These are phyloP conservation scores for Abscondita cerata DNA, from an alignment of 2,888 invertebrate genomes.

Conservation along the genomic window DNA sequence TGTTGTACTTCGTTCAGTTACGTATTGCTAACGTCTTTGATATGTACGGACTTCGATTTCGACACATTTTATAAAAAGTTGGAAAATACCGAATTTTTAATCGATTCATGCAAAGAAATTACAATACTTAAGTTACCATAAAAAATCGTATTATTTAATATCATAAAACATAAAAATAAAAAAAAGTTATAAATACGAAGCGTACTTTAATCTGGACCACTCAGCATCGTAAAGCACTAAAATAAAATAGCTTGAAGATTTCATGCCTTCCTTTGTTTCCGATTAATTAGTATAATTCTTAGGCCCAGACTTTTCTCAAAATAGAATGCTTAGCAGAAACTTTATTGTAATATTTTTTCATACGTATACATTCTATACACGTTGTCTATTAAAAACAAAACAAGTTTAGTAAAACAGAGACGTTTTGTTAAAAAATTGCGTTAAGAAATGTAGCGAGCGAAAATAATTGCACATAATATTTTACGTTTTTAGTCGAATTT, in stretches of 20 bases:
- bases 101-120: too few relatives aligned
- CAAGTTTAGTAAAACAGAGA: too few relatives aligned
- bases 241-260: conserved; percentile 51
- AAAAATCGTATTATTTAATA: not conserved
- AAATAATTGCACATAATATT: conserved; percentile 7
- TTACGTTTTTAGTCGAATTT: conserved; percentile 53
- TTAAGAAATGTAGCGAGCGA: too few relatives aligned
- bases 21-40: too few relatives aligned
- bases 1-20: too few relatives aligned
- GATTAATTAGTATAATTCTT: conserved; percentile 55
- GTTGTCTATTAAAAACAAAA: too few relatives aligned
- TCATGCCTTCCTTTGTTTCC: conserved; percentile 48
- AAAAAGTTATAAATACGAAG: conserved; percentile 13
- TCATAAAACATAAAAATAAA: conserved; percentile 3
- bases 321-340: conserved; percentile 31
- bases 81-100: too few relatives aligned
- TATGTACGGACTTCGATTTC: too few relatives aligned
- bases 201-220: conserved; percentile 45
- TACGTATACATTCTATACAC: not conserved
- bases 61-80: too few relatives aligned
- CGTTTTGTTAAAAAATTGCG: too few relatives aligned
- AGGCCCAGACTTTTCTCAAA: conserved; percentile 41
- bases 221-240: conserved; percentile 49
- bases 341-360: too few relatives aligned
- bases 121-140: too few relatives aligned